Evolutionary conservation across 2,113 vertebrate species (phyloP).

Genomic region (Ptyas mucosa): DNA sequence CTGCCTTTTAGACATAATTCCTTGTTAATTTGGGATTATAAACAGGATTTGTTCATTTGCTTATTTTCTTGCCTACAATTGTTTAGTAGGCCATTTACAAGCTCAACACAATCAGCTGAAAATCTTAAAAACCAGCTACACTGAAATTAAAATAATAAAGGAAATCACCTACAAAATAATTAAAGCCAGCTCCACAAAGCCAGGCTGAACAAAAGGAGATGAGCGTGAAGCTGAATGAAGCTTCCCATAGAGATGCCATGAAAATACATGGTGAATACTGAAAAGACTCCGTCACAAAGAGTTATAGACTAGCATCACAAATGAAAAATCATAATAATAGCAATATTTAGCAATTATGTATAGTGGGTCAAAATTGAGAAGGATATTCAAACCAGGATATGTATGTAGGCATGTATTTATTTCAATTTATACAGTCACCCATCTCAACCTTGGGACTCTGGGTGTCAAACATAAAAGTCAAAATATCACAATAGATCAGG

Average conservation of each 20-base stretch:
- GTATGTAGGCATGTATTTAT: background rate
- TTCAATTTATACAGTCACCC: background rate
- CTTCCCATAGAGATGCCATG: background rate
- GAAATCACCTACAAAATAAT: background rate
- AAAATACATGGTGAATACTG: background rate
- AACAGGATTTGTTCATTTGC: background rate
- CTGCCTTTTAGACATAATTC: background rate
- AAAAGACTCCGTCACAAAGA: background rate
- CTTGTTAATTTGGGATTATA: background rate
- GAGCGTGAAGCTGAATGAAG: background rate
- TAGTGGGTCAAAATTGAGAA: background rate
- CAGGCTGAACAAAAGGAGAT: background rate
- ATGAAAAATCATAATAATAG: background rate
- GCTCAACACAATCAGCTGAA: background rate
- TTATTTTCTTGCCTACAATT: background rate
- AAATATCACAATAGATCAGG: background rate
- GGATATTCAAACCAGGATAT: background rate
- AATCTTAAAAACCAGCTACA: background rate
- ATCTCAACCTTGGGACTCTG: background rate
- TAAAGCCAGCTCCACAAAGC: background rate
- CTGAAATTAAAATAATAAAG: background rate
- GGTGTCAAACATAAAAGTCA: background rate
- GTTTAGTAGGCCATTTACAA: background rate
- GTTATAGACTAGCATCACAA: background rate
- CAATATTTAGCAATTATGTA: background rate